Conservation (phyloP, 2,888 invertebrate genomes). For the Callinectes sapidus region DNA sequence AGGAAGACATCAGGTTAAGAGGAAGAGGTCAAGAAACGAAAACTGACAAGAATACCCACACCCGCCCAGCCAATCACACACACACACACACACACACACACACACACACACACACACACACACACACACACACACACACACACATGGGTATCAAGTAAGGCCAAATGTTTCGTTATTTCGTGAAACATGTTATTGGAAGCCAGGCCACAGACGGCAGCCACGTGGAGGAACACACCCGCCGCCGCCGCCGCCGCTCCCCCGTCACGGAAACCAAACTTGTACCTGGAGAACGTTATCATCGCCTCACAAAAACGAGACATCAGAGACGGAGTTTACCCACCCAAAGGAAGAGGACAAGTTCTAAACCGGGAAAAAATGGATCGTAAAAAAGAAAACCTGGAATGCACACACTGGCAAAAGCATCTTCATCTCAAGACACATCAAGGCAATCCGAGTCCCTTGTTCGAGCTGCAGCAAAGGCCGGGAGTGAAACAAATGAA, state of each 20-base stretch:
- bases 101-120: slow-evolving; percentile 39
- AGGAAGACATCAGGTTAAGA: not conserved
- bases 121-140: not conserved
- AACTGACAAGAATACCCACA: not conserved
- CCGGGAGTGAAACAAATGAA: not conserved
- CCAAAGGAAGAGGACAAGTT: not conserved
- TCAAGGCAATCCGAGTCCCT: not conserved
- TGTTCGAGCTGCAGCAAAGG: not conserved
- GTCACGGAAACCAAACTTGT: not conserved
- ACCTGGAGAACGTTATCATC: not conserved
- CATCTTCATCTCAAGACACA: not conserved
- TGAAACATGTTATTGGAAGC: not conserved
- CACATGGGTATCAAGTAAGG: not conserved
- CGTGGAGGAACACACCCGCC: not conserved
- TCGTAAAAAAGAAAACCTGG: not conserved
- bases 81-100: slow-evolving; percentile 24
- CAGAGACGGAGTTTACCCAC: not conserved
- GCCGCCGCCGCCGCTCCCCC: not conserved
- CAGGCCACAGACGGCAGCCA: not conserved
- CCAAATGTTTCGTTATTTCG: not conserved
- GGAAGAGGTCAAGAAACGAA: not conserved
- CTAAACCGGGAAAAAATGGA: not conserved
- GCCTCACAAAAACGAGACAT: not conserved
- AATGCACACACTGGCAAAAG: not conserved
- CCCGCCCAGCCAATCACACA: too few relatives aligned